These are phyloP conservation scores for Gymnothorax javanicus DNA, from an alignment of 2,797 vertebrate genomes.

Conservation along the genomic window DNA sequence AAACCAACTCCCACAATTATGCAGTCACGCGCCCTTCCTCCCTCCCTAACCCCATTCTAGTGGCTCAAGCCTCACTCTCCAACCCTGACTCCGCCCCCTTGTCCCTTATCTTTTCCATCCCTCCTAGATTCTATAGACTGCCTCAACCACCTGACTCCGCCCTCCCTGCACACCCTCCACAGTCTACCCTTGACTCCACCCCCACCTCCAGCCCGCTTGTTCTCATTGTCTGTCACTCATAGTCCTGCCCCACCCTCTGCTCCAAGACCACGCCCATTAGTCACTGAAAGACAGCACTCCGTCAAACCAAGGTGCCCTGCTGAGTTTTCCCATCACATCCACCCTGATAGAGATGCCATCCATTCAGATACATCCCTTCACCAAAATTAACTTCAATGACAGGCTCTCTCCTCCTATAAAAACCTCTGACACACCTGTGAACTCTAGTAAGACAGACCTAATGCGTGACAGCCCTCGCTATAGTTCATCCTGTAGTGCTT, in stretches of 20 bases:
- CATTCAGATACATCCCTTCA: conserved; percentile 45
- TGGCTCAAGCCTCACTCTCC: too few species aligned
- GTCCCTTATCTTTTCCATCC: too few species aligned
- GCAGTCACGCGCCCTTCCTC: too few species aligned
- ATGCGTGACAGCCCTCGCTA: conserved; percentile 3
- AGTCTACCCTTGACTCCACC: too few species aligned
- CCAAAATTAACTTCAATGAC: conserved; percentile 49
- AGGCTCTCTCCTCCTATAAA: conserved; percentile 50
- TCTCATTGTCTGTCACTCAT: background rate
- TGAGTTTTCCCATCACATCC: conserved; percentile 41
- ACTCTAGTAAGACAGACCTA: background rate
- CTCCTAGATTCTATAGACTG: background rate
- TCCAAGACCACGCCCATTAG: background rate
- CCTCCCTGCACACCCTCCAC: too few species aligned
- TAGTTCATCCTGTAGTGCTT: background rate
- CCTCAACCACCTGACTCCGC: too few species aligned
- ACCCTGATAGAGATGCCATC: conserved; percentile 29
- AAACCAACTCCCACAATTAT: too few species aligned
- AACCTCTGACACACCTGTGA: conserved; percentile 42
- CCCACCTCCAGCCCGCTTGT: too few species aligned
- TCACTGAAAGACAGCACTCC: background rate
- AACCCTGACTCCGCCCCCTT: too few species aligned
- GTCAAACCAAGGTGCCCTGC: conserved; percentile 17
- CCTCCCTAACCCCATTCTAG: too few species aligned
- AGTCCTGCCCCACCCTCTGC: background rate